Evolutionary conservation across 1,140 invertebrate genomes (phyloP).

Genomic region (Drosophila sturtevanti): DNA sequence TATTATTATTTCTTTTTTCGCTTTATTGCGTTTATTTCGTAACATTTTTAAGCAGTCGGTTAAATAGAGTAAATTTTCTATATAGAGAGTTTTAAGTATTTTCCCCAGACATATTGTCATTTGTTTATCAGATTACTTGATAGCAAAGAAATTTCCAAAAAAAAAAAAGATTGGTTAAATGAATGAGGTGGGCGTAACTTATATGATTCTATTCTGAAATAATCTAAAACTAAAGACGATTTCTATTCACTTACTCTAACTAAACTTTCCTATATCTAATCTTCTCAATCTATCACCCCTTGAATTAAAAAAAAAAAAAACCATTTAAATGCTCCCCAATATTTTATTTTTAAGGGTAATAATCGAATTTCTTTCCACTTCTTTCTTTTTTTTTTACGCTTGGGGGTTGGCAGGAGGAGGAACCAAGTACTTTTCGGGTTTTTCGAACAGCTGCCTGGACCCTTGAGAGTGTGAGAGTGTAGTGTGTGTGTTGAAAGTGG

Average conservation of each 20-base stretch:
- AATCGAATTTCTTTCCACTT: conserved; percentile 7
- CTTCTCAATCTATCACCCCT: neutral
- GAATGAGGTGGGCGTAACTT: no score
- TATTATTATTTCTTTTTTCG: neutral
- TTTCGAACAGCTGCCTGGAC: conserved; percentile 11
- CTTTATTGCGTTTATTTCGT: neutral
- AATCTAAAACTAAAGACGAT: no score
- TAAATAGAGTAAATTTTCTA: no score
- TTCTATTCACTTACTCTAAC: no score
- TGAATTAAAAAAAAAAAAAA: neutral
- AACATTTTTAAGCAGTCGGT: neutral
- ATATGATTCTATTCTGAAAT: no score
- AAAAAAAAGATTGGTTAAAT: no score
- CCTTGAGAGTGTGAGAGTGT: conserved; percentile 1
- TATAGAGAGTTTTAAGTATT: no score
- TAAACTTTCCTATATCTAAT: no score
- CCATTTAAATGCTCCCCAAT: neutral
- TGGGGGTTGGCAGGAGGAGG: neutral
- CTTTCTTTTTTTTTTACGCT: neutral
- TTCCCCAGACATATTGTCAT: neutral
- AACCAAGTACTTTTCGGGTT: neutral
- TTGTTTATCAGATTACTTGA: neutral
- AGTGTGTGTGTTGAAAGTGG: no score
- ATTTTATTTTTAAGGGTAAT: conserved; percentile 6
- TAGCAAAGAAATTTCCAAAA: neutral